phyloP scores from a whole-genome alignment of 2,888 invertebrate species.

The Acronicta aceris region DNA sequence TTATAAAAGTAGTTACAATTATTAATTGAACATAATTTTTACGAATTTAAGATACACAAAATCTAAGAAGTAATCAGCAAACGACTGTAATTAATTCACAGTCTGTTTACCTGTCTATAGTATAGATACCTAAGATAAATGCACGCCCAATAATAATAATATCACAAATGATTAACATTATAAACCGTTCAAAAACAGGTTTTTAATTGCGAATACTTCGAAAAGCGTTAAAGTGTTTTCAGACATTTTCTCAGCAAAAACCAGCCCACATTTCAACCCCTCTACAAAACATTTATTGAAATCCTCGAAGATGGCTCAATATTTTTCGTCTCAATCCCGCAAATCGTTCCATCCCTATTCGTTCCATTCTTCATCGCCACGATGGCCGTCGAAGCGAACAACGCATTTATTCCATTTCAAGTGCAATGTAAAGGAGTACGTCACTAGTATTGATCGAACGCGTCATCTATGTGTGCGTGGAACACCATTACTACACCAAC shows the following conservation, averaged over 20 bases:
- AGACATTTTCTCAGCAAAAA: slow-evolving; percentile 13
- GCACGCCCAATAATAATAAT: no score
- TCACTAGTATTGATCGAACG: slow-evolving; percentile 59
- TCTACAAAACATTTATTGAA: slow-evolving; percentile 22
- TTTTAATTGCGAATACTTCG: no score
- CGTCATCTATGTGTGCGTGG: slow-evolving; percentile 51
- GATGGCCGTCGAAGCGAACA: slow-evolving; percentile 49
- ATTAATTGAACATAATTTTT: no score
- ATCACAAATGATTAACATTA: no score
- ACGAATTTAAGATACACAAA: no score
- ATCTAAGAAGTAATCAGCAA: no score
- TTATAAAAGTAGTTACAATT: no score
- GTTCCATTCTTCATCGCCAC: slow-evolving; percentile 24
- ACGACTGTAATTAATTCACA: no score
- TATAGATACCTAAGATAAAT: no score
- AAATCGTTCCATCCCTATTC: slow-evolving; percentile 48
- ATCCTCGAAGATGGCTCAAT: slow-evolving; percentile 34
- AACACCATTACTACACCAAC: slow-evolving; percentile 27
- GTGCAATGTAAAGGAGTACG: slow-evolving; percentile 47
- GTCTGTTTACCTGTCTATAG: no score
- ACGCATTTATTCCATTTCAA: slow-evolving; percentile 48
- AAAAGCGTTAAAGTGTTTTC: background rate
- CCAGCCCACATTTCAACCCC: slow-evolving; percentile 19
- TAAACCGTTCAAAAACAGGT: no score
- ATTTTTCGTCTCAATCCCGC: slow-evolving; percentile 34